phyloP scores from a whole-genome alignment of 2,797 vertebrate genomes.

The Sebastes vulpes region DNA sequence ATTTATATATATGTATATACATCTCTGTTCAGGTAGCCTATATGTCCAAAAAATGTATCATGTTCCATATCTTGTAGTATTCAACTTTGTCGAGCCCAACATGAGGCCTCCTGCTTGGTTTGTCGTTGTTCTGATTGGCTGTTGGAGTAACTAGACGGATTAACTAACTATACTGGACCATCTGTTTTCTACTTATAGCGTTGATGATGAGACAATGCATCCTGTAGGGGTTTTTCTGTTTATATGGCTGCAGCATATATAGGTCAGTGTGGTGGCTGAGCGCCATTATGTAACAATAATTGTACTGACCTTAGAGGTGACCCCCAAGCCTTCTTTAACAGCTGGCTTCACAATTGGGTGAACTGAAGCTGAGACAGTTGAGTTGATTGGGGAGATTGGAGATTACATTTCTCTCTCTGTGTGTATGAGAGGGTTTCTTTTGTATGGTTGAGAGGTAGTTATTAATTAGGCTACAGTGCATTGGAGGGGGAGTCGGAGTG shows the following conservation, averaged over 20 bases:
- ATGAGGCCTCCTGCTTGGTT: slow-evolving; percentile 7
- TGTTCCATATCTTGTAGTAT: neutral
- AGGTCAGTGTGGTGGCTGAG: slow-evolving; percentile 46
- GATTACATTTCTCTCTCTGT: neutral
- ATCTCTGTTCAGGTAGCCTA: neutral
- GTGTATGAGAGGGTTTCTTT: neutral
- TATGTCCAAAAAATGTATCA: neutral
- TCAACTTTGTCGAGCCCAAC: neutral
- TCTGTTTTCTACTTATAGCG: slow-evolving; percentile 52
- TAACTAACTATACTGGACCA: slow-evolving; percentile 60
- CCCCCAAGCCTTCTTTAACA: slow-evolving; percentile 40
- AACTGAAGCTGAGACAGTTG: slow-evolving; percentile 7
- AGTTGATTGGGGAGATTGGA: slow-evolving; percentile 17
- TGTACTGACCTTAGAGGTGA: slow-evolving; percentile 29
- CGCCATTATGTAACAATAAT: slow-evolving; percentile 53
- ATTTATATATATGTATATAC: too few species aligned
- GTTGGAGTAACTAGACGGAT: slow-evolving; percentile 46
- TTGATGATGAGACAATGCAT: slow-evolving; percentile 41
- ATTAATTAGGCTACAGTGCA: neutral
- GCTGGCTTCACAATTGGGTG: slow-evolving; percentile 32
- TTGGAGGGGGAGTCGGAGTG: neutral
- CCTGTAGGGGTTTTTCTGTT: neutral
- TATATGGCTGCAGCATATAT: slow-evolving; percentile 40
- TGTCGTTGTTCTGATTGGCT: slow-evolving; percentile 45
- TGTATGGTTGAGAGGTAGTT: neutral